These are phyloP conservation scores for Carollia perspicillata DNA, from an alignment of 2,113 vertebrate species.

Conservation along the genomic window DNA sequence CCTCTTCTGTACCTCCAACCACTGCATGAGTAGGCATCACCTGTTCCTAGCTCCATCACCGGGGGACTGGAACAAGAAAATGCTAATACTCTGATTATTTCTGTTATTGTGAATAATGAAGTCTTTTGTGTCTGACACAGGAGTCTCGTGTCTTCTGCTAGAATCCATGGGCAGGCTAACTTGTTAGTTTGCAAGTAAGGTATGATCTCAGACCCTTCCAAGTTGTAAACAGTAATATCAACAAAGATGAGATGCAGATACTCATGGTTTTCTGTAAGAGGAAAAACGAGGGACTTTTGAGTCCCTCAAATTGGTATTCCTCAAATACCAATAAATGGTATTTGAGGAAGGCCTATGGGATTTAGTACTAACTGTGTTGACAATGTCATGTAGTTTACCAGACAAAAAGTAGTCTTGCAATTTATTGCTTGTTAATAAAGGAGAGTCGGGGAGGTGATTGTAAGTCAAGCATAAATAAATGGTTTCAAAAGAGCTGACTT, in stretches of 20 bases:
- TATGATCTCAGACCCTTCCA: neutral
- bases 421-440: neutral
- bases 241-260: neutral
- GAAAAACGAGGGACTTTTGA: neutral
- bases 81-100: neutral
- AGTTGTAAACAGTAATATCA: neutral
- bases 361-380: neutral
- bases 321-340: neutral
- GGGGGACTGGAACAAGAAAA: neutral
- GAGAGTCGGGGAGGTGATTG: neutral
- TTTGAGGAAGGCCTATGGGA: neutral
- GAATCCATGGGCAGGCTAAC: neutral
- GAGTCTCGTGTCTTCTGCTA: neutral
- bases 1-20: neutral
- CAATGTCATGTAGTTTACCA: neutral
- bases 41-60: neutral
- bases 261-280: neutral
- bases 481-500: neutral
- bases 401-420: neutral
- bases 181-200: neutral
- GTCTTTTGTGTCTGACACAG: neutral
- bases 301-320: too few relatives aligned
- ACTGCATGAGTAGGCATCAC: neutral
- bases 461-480: neutral
- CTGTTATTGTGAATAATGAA: neutral